A percentile compares a stretch with the other conserved stretches of the same genome.
These are phyloP conservation scores for Lepidonotus clava DNA, from an alignment of 2,888 invertebrate genomes.

Conservation along the genomic window DNA sequence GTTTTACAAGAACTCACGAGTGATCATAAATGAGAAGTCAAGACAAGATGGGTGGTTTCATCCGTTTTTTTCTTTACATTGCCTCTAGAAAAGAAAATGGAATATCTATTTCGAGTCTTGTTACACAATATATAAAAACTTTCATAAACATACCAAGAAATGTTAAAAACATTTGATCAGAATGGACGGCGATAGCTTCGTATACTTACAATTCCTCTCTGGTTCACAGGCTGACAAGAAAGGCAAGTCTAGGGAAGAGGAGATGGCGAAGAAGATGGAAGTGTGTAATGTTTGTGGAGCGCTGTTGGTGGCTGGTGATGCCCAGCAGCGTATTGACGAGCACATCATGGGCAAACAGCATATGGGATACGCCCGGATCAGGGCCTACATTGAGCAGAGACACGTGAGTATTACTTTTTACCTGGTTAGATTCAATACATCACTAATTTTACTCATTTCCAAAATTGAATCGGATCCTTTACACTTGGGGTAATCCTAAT, in stretches of 20 bases:
- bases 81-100: too few species aligned
- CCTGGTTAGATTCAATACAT: too few species aligned
- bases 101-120: not conserved
- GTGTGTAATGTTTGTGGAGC: slow-evolving; percentile 99
- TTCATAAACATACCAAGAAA: too few species aligned
- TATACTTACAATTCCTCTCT: not conserved
- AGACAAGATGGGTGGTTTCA: too few species aligned
- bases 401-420: slow-evolving; percentile 61
- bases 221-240: slow-evolving; percentile 39
- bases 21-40: too few species aligned
- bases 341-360: slow-evolving; percentile 99
- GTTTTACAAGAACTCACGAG: too few species aligned
- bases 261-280: slow-evolving; percentile 92
- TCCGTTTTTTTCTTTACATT: too few species aligned
- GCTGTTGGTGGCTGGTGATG: slow-evolving; percentile 99
- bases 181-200: not conserved
- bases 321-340: slow-evolving; percentile 98
- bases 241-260: slow-evolving; percentile 62
- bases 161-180: too few species aligned
- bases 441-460: too few species aligned
- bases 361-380: slow-evolving; percentile 87
- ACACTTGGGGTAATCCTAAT: too few species aligned
- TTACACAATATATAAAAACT: not conserved
- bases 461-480: too few species aligned
- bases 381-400: slow-evolving; percentile 74